These are phyloP conservation scores for Albula glossodonta DNA, from an alignment of 2,113 vertebrate genomes.

Conservation along the genomic window DNA sequence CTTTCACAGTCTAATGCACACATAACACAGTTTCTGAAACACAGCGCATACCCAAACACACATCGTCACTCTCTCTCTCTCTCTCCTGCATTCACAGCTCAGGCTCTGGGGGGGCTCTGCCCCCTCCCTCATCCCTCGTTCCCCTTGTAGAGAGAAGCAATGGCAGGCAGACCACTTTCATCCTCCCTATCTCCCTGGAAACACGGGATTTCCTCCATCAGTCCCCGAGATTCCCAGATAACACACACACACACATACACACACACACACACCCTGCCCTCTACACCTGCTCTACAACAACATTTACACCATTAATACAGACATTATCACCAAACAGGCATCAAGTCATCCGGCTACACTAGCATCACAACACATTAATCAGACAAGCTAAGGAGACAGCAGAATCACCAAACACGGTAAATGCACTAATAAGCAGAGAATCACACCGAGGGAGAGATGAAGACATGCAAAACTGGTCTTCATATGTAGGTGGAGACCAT, in stretches of 20 bases:
- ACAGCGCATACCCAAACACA: constrained; percentile 5
- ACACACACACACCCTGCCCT: not conserved
- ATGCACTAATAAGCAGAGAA: not conserved
- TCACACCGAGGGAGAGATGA: not conserved
- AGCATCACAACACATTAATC: not conserved
- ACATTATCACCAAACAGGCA: not conserved
- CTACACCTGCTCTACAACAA: not conserved
- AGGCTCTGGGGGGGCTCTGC: not conserved
- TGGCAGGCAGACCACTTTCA: constrained; percentile 29
- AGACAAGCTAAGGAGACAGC: not conserved
- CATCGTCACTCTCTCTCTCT: not conserved
- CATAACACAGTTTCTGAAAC: constrained; percentile 4
- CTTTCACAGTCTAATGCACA: not conserved
- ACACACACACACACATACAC: constrained; percentile 21
- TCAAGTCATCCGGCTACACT: not conserved
- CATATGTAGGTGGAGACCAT: not conserved
- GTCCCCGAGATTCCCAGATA: constrained; percentile 34
- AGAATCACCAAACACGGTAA: not conserved
- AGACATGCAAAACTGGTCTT: not conserved
- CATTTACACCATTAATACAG: not conserved
- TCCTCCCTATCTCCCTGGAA: constrained; percentile 33
- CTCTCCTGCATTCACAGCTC: not conserved
- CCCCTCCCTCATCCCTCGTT: not conserved
- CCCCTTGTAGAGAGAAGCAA: constrained; percentile 6
- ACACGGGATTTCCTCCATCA: constrained; percentile 22